Evolutionary conservation across 92 coral and sea anemone genomes (phyloP), one percentile per base, ranked within the genome.

Genomic region (Actinernus sp.): DNA sequence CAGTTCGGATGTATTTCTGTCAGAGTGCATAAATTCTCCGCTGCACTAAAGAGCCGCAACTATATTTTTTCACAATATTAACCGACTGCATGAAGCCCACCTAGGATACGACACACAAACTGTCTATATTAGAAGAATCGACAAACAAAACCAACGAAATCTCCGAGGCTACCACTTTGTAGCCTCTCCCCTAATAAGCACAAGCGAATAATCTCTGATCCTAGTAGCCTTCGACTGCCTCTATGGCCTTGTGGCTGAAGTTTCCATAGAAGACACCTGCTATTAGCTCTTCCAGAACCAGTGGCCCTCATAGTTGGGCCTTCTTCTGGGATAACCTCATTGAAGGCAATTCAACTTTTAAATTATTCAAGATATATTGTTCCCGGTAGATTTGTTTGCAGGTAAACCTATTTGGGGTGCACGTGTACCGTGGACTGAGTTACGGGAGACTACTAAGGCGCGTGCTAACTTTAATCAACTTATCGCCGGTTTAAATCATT

Each of bases 221-320:
- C 1, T 2, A n/a, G 72, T 48, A 65, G 34, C 72, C 72, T 49
- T 30, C 59, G 28, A n/a, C 1, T 30, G 26, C 5, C 17, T 41
- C 56, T 63, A 63, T 29, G 29, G 58, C 58, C 46, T 78, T 82
- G 56, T 62, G 52, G 80, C 65, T 61, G 65, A 49, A 83, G 90
- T 89, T 58, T 61, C 96, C 37, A 89, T 85, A 69, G 96, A 64
- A 73, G 96, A 37, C 96, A 89, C 96, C 96, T 89, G 96, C 23
- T 59, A 54, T 63, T 26, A 2, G 39, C 33, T 61, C 56, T 56
- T 54, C 84, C 84, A 31, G 58, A 47, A 65, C 95, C 91, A 88
- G 85, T 78, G 88, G 90, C 91, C 76, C 64, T 46, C 80, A 47
- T 39, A 52, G 82, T 58, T 78, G 59, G 58, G 46, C 73, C 45